Evolutionary conservation across 2,113 vertebrate genomes (phyloP).

Genomic region (Paratilapia polleni): DNA sequence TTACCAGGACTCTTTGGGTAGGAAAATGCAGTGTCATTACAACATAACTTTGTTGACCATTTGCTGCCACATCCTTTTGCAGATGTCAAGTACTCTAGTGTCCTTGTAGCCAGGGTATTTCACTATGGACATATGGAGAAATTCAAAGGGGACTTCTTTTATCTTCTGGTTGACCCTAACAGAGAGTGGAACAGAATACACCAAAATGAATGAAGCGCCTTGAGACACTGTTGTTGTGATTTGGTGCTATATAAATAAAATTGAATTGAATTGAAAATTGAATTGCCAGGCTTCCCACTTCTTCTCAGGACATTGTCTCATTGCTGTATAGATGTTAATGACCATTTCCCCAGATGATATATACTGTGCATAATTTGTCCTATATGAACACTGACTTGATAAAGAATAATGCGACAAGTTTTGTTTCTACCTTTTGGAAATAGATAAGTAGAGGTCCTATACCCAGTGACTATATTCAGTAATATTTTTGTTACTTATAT

Average conservation of each 20-base stretch:
- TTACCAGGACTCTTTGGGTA: neutral
- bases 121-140: neutral
- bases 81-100: neutral
- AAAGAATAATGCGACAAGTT: neutral
- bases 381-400: neutral
- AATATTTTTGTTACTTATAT: neutral
- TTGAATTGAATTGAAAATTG: too few species aligned
- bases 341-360: too few species aligned
- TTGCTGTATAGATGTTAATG: neutral
- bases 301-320: neutral
- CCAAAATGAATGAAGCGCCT: too few species aligned
- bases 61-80: neutral
- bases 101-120: neutral
- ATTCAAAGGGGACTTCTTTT: neutral
- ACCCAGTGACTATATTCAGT: neutral
- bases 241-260: too few species aligned
- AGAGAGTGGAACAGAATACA: neutral
- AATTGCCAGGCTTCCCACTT: neutral
- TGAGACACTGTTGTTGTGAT: too few species aligned
- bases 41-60: neutral
- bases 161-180: neutral
- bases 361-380: neutral
- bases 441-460: neutral
- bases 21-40: neutral
- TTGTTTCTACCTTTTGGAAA: neutral